These are phyloP conservation scores for Cololabis saira DNA, from an alignment of 2,113 vertebrate species.

Conservation along the genomic window DNA sequence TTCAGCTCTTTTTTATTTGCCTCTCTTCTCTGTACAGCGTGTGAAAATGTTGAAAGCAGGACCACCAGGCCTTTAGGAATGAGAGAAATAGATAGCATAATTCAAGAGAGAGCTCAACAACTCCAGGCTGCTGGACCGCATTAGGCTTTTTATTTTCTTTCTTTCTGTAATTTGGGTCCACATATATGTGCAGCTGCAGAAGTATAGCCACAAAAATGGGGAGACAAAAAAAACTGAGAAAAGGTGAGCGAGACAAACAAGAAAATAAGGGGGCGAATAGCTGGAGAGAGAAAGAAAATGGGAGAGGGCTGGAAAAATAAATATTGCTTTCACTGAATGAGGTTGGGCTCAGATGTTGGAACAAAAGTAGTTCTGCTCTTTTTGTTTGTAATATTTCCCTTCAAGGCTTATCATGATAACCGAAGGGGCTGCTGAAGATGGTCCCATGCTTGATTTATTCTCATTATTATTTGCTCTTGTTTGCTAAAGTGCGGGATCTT, in stretches of 20 bases:
- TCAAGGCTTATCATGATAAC: slow-evolving; percentile 50
- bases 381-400: slow-evolving; percentile 42
- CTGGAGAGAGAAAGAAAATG: neutral
- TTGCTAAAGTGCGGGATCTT: slow-evolving; percentile 8
- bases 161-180: slow-evolving; percentile 42
- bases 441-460: slow-evolving; percentile 9
- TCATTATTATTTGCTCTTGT: slow-evolving; percentile 17
- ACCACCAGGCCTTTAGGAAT: slow-evolving; percentile 61
- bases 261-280: neutral
- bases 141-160: slow-evolving; percentile 7
- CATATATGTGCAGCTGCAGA: slow-evolving; percentile 37
- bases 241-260: neutral
- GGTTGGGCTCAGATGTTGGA: slow-evolving; percentile 48
- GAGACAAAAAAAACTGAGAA: slow-evolving; percentile 9
- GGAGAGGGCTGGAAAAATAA: slow-evolving; percentile 19
- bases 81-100: slow-evolving; percentile 78
- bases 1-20: slow-evolving; percentile 9
- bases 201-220: slow-evolving; percentile 23
- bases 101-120: slow-evolving; percentile 69
- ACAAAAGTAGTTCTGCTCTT: slow-evolving; percentile 33
- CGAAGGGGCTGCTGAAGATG: slow-evolving; percentile 41
- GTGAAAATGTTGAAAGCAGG: slow-evolving; percentile 74
- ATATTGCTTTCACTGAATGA: slow-evolving; percentile 43
- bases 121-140: slow-evolving; percentile 54
- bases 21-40: slow-evolving; percentile 58